A percentile compares a stretch with the other conserved stretches of the same genome.
These are phyloP conservation scores for Nesogale talazaci DNA, from an alignment of 2,113 vertebrate genomes.

Conservation along the genomic window DNA sequence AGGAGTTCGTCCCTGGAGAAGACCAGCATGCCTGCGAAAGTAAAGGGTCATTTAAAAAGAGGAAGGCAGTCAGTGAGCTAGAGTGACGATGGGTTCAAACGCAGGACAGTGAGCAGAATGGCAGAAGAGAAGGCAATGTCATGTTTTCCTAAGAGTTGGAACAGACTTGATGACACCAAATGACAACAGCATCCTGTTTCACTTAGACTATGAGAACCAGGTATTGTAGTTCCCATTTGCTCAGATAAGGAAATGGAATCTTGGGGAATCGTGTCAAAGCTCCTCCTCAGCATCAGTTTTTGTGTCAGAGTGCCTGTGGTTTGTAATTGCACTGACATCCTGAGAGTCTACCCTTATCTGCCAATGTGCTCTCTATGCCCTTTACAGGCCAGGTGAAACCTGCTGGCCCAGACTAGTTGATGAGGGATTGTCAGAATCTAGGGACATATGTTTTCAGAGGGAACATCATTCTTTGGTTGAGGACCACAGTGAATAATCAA, in stretches of 20 bases:
- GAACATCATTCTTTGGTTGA: neutral
- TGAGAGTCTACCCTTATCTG: neutral
- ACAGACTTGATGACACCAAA: too few relatives aligned
- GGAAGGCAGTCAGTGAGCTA: too few relatives aligned
- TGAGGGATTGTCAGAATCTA: neutral
- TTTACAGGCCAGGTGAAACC: neutral
- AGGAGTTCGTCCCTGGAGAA: too few relatives aligned
- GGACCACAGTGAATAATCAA: neutral
- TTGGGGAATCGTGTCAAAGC: neutral
- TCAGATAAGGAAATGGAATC: neutral
- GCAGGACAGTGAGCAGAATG: too few relatives aligned
- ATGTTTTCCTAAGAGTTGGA: too few relatives aligned
- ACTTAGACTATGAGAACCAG: neutral
- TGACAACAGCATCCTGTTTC: neutral
- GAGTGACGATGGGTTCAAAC: too few relatives aligned
- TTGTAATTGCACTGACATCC: neutral
- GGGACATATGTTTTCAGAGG: neutral
- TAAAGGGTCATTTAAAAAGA: too few relatives aligned
- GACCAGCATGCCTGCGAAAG: too few relatives aligned
- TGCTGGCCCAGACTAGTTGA: neutral
- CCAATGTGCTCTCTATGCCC: neutral
- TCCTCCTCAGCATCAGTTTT: neutral
- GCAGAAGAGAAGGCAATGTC: too few relatives aligned
- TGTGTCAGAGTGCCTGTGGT: neutral
- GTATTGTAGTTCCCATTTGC: neutral